A percentile compares a stretch with the other conserved stretches of the same genome.
Conservation (phyloP, 2,888 invertebrate genomes). For the Chesias legatella region DNA sequence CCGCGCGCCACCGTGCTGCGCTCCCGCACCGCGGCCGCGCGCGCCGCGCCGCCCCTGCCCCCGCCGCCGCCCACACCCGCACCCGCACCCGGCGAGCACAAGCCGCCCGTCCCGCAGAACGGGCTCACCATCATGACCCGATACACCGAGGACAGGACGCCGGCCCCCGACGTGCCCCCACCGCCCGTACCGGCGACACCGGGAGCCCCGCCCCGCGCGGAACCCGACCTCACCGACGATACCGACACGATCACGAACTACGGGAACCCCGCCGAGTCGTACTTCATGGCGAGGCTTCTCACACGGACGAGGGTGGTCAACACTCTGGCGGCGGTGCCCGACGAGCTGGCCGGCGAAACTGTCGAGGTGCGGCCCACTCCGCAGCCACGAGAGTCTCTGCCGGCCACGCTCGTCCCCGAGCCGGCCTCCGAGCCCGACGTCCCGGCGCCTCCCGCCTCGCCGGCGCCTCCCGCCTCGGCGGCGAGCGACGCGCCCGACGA, state of each 20-base stretch:
- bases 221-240: slow-evolving; percentile 36
- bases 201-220: too few relatives aligned
- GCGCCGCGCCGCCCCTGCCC: slow-evolving; percentile 23
- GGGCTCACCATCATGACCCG: slow-evolving; percentile 74
- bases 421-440: slow-evolving; percentile 29
- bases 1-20: slow-evolving; percentile 84
- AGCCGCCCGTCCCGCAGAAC: slow-evolving; percentile 56
- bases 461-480: slow-evolving; percentile 13
- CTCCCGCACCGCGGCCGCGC: slow-evolving; percentile 45
- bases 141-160: slow-evolving; percentile 60
- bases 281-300: slow-evolving; percentile 69
- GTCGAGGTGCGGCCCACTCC: slow-evolving; percentile 27
- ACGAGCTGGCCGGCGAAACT: slow-evolving; percentile 46
- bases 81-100: slow-evolving; percentile 25
- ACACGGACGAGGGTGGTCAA: slow-evolving; percentile 63
- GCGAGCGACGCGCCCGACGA: slow-evolving; percentile 26
- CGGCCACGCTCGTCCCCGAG: slow-evolving; percentile 23
- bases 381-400: slow-evolving; percentile 31
- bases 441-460: slow-evolving; percentile 21
- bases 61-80: slow-evolving; percentile 18
- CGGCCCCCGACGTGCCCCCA: slow-evolving; percentile 35
- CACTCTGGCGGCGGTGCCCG: slow-evolving; percentile 63
- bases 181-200: slow-evolving; percentile 42
- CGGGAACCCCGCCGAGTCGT: slow-evolving; percentile 72
- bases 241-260: slow-evolving; percentile 59